Evolutionary conservation across 2,888 invertebrate genomes (phyloP), one percentile per base, ranked within the genome.

Genomic region (Miltochrista miniata): DNA sequence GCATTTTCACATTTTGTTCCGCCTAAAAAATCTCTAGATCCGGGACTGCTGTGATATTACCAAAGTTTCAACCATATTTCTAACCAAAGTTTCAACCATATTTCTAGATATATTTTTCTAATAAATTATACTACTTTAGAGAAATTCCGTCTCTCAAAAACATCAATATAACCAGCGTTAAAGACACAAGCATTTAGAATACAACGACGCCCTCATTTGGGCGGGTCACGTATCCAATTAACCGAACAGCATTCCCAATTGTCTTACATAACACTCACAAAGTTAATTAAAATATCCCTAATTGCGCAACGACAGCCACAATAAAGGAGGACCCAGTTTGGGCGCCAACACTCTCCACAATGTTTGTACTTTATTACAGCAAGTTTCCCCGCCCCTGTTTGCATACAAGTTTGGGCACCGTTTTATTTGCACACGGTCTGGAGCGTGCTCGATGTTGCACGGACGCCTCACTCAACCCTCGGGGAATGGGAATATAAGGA

Each of bases 341-440:
- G 71, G 72, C 68, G 75, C 72, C 72, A 72, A 61, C 56, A 54
- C 64, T 58, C 62, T 62, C 81, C 84, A 71, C 85, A 83, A 76
- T 88, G 85, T 90, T 87, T 89, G 85, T 74, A 76, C 81, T 85
- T 85, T 88, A 87, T 89, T 87, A 85, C 83, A 75, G 74, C 71
- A 83, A 87, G 79, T 86, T 85, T 68, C 76, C 65, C 74, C 74
- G 60, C 68, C 72, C 70, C 69, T 81, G 85, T 89, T 88, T 84
- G 83, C 83, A 70, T 70, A 72, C 69, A 72, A 71, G 69, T 72
- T 71, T 64, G 62, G 59, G 59, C 51, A 60, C 58, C 58, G 68
- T 70, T 73, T 70, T 76, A 73, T 76, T 64, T 72, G 61, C 64
- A 57, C 52, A 61, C 54, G 57, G 64, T 59, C 62, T 48, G 41